Base-by-base conservation (phyloP, 2,797 vertebrate genomes). In the Chelon labrosus region DNA sequence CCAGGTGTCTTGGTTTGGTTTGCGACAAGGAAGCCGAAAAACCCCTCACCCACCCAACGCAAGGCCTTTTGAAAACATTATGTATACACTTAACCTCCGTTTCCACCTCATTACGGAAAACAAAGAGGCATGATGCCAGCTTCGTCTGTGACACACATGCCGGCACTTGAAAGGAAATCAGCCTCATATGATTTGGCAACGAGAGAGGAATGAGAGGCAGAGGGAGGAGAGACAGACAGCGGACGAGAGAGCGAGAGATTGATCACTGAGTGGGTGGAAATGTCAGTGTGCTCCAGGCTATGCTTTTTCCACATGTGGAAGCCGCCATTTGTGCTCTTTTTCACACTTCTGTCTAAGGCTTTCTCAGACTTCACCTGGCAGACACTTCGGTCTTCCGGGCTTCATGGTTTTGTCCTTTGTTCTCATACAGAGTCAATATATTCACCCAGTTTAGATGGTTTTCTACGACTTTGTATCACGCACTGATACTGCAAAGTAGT, bases 181-280 rank as follows among this genome's bases (percentile, higher is more conserved):
- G 60, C 75, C 54, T 85, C 46, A n/a, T 82, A 51, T 82, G 75
- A 86, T 85, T 85, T 83, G 76, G 66, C 79, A 84, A 65, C 64
- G 71, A 83, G 64, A 72, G 74, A 79, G 57, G n/a, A 79, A 77
- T 70, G 81, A 78, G 72, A 83, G 75, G 66, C 64, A 61, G 61
- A 65, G 58, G 0, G 61, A 64, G 51, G 39, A 77, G 68, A 66
- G 79, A 71, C 8, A 16, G 0, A 19, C 46, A 38, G 70, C 61
- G 61, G 17, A 65, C 60, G 69, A 46, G 65, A 52, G 77, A 69
- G 71, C 81, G 86, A 79, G 72, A 86, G 84, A 90, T 89, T 87
- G 92, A 92, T 91, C 84, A 87, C 68, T 52, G 70, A 83, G 90
- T 90, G 85, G 88, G 89, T 79, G 86, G 86, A 92, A 88, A 90